Percentiles rank a stretch among this genome's conserved stretches.
Evolutionary conservation across 1,140 invertebrate genomes (phyloP).

Genomic region (Panonychus citri): DNA sequence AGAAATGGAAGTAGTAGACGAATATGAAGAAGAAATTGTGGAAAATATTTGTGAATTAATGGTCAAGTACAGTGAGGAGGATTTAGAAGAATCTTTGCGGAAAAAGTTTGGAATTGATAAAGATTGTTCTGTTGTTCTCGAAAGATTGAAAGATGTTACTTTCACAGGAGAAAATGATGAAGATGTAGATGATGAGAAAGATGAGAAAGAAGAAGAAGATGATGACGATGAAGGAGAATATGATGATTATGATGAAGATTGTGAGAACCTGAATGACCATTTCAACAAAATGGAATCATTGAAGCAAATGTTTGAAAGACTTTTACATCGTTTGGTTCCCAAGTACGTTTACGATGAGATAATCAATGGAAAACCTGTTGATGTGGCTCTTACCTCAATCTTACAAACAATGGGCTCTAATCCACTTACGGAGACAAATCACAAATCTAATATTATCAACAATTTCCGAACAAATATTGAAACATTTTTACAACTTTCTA

Average conservation of each 20-base stretch:
- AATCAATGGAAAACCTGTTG: background rate
- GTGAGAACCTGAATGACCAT: background rate
- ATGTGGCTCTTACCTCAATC: background rate
- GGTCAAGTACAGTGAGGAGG: background rate
- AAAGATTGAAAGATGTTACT: background rate
- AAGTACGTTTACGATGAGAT: background rate
- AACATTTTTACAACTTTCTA: background rate
- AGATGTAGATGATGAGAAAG: too few species aligned
- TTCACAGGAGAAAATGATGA: too few species aligned
- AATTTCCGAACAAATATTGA: conserved; percentile 1
- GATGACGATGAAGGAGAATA: too few species aligned
- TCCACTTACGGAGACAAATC: background rate
- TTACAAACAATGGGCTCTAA: background rate
- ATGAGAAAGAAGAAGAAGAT: too few species aligned
- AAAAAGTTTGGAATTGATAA: background rate
- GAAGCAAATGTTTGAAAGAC: background rate
- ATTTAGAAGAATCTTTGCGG: background rate
- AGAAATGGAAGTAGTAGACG: background rate
- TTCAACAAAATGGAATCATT: background rate
- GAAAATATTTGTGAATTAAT: too few species aligned
- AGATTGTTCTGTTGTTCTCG: background rate
- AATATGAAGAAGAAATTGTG: too few species aligned
- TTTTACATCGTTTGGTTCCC: background rate
- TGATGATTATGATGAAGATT: too few species aligned
- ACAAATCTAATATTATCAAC: background rate